Percentiles rank a stretch among this genome's conserved stretches.
Conservation (phyloP, 2,113 vertebrate species). For the Canis aureus region DNA sequence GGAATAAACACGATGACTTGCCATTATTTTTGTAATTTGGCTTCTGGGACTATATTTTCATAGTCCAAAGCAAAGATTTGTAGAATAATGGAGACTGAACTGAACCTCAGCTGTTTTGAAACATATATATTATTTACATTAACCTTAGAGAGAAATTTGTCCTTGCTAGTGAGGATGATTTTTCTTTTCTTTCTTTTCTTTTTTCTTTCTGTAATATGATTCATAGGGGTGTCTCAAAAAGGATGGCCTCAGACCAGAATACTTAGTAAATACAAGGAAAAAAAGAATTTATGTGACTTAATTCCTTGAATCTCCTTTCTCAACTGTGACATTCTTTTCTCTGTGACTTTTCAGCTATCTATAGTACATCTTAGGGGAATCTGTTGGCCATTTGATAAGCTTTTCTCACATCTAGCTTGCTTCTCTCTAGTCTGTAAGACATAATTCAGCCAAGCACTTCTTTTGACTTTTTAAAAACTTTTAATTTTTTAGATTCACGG, state of each 20-base stretch:
- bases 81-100: neutral
- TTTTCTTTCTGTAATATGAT: neutral
- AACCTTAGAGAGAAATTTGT: slow-evolving; percentile 13
- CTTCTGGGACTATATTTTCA: slow-evolving; percentile 69
- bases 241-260: neutral
- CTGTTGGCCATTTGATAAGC: neutral
- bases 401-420: neutral
- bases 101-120: slow-evolving; percentile 35
- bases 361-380: neutral
- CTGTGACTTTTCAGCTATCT: neutral
- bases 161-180: neutral
- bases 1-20: slow-evolving; percentile 82
- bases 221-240: neutral
- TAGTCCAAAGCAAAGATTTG: slow-evolving; percentile 74
- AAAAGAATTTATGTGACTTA: neutral
- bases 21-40: slow-evolving; percentile 80
- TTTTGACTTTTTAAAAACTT: slow-evolving; percentile 28
- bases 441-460: neutral
- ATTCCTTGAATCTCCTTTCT: neutral
- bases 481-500: neutral
- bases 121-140: slow-evolving; percentile 62
- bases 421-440: neutral
- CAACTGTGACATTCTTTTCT: neutral
- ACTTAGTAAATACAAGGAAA: neutral
- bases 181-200: neutral